Base-by-base conservation (phyloP, 2,888 invertebrate species). In the Cheilosia impressa region DNA sequence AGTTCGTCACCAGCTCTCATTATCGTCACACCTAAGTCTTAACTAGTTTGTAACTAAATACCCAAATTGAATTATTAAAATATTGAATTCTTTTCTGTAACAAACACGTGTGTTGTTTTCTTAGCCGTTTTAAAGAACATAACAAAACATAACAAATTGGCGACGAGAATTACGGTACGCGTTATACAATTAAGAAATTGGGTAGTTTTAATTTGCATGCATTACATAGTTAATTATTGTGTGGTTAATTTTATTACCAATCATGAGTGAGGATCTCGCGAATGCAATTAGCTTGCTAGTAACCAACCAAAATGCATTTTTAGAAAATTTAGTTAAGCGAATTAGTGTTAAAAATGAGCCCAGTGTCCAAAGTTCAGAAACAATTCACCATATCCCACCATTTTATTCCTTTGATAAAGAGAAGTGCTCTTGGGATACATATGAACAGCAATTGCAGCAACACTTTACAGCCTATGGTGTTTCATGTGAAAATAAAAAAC, bases 361-460 rank as follows among this genome's bases (percentile, higher is more conserved):
- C 9, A 27, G 3, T 27, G 57, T 15, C 15, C 41, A 58, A 41
- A 57, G 13, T 58, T 0, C n/a, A 34, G 57, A 47, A 57, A 57
- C 2, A n/a, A 15, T 13, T 19, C 15, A 58, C 27, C 31, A 58
- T 19, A 47, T 69, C 10, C 47, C 57, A 17, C 69, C 53, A 55
- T 68, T 68, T 55, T 31, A 55, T 22, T 17, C 43, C 13, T 55
- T 55, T 24, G 55, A 68, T 17, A 68, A 68, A 55, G 68, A 53
- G 1, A 66, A 66, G 41, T 43, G 27, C 17, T 47, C 55, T 5
- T 69, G 69, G 57, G 27, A 7, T 55, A 58, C 55, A 52, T 75
- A 75, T 43, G 57, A 66, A 31, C 65, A 75, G 58, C 75, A 75
- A 27, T 24, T 75, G 9, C 63, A 75, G 27, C 73, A 75, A 38